A percentile compares a stretch with the other conserved stretches of the same genome.
Evolutionary conservation across 2,888 invertebrate genomes (phyloP).

Genomic region (Nycteola revayana): DNA sequence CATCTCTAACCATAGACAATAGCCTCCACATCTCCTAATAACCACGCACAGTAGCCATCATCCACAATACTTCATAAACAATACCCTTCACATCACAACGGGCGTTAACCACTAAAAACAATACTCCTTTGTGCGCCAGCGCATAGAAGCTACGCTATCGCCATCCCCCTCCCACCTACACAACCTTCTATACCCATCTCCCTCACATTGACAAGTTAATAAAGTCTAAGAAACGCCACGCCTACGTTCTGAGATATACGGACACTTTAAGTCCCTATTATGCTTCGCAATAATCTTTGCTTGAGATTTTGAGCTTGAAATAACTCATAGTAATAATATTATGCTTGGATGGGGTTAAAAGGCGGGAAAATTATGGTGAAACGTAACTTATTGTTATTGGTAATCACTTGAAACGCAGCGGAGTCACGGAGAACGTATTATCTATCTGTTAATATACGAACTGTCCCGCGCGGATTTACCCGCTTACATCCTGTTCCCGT

Average conservation of each 20-base stretch:
- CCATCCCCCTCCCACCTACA: conserved; percentile 33
- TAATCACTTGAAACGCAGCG: too few species aligned
- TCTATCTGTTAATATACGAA: too few species aligned
- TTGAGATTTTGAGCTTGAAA: conserved; percentile 20
- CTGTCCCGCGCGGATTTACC: too few species aligned
- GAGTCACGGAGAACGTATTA: too few species aligned
- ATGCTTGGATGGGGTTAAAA: too few species aligned
- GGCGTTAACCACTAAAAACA: conserved; percentile 57
- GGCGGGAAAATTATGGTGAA: too few species aligned
- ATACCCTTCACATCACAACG: conserved; percentile 44
- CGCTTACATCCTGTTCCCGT: too few species aligned
- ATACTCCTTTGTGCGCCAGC: conserved; percentile 48
- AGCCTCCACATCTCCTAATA: conserved; percentile 13
- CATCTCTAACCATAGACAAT: too few species aligned
- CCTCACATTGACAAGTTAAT: conserved; percentile 64
- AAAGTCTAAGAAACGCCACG: conserved; percentile 51
- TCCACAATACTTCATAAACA: conserved; percentile 45
- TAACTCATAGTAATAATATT: conserved; percentile 17
- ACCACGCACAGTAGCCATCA: conserved; percentile 35
- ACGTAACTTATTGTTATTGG: too few species aligned
- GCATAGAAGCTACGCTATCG: conserved; percentile 45
- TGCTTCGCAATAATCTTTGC: conserved; percentile 20
- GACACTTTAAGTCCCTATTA: conserved; percentile 32
- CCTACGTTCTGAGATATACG: conserved; percentile 39
- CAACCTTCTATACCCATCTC: conserved; percentile 40